Conservation (phyloP, 2,888 invertebrate genomes). For the Trissolcus brochymenae region DNA sequence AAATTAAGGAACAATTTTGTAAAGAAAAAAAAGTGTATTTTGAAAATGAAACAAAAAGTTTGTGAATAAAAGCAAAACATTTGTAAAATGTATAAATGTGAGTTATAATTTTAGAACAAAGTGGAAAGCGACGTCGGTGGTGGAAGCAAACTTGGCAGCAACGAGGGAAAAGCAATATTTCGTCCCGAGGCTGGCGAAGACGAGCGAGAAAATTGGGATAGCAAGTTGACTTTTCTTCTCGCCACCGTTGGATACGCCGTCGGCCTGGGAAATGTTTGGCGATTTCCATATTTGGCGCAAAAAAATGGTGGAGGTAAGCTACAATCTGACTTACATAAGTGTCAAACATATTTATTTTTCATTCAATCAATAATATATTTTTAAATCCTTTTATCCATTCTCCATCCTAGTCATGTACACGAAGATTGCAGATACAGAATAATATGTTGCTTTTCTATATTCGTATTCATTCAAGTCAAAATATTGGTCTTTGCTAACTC, state of each 20-base stretch:
- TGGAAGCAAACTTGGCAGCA: slow-evolving; percentile 81
- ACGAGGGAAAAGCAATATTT: slow-evolving; percentile 81
- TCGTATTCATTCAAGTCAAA: no score
- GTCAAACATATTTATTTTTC: neutral
- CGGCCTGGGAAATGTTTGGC: slow-evolving; percentile 96
- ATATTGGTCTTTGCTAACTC: no score
- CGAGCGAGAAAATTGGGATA: slow-evolving; percentile 94
- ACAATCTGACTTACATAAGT: slow-evolving; percentile 14
- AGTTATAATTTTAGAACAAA: slow-evolving; percentile 61
- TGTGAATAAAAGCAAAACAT: neutral
- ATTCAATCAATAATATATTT: neutral
- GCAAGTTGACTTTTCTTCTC: slow-evolving; percentile 92
- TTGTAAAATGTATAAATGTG: neutral
- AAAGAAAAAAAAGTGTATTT: no score
- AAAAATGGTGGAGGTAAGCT: slow-evolving; percentile 90
- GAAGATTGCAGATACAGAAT: no score
- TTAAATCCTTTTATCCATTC: no score
- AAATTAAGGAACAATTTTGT: neutral
- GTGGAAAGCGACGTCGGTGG: slow-evolving; percentile 59
- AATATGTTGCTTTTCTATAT: no score
- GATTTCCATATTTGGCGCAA: slow-evolving; percentile 95
- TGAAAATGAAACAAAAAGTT: neutral
- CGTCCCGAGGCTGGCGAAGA: slow-evolving; percentile 84
- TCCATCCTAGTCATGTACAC: no score
- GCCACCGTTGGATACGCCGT: slow-evolving; percentile 97